Evolutionary conservation across 53 echinoderm and acorn worm species (phyloP).

Genomic region (Echinometra lucunter): DNA sequence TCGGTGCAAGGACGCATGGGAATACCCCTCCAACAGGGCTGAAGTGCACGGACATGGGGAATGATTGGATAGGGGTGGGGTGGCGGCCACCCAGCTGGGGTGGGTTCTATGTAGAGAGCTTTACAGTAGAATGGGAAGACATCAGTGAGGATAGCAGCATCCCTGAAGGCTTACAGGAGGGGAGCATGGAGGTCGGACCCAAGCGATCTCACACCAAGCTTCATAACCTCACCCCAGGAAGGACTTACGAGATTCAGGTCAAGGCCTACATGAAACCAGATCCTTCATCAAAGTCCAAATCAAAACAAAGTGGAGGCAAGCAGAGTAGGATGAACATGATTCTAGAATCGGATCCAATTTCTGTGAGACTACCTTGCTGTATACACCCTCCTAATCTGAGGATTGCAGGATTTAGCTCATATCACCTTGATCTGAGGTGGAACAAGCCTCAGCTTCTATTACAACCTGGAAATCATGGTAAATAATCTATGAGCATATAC

Average conservation of each 20-base stretch:
- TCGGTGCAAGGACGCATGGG: constrained; percentile 74
- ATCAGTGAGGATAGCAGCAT: constrained; percentile 27
- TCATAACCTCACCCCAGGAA: constrained; percentile 61
- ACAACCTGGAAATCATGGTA: not conserved
- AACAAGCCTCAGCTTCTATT: constrained; percentile 78
- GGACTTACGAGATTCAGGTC: constrained; percentile 73
- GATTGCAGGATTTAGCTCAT: constrained; percentile 78
- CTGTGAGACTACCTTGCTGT: constrained; percentile 76
- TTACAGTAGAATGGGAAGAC: constrained; percentile 75
- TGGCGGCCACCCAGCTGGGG: constrained; percentile 79
- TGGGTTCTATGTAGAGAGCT: constrained; percentile 51
- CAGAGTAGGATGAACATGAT: constrained; percentile 58
- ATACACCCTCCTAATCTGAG: constrained; percentile 71
- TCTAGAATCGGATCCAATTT: constrained; percentile 77
- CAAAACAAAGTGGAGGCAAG: constrained; percentile 15
- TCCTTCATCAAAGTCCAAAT: not conserved
- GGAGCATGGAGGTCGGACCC: constrained; percentile 61
- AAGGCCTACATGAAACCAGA: constrained; percentile 65
- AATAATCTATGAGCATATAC: not conserved
- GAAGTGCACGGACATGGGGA: constrained; percentile 31
- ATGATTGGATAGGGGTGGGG: constrained; percentile 57
- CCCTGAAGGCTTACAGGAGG: constrained; percentile 48
- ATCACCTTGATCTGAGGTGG: constrained; percentile 86
- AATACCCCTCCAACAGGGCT: constrained; percentile 75
- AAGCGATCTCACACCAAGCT: constrained; percentile 57